Conservation (phyloP, 2,888 invertebrate species). For the Ormyrus nitidulus region DNA sequence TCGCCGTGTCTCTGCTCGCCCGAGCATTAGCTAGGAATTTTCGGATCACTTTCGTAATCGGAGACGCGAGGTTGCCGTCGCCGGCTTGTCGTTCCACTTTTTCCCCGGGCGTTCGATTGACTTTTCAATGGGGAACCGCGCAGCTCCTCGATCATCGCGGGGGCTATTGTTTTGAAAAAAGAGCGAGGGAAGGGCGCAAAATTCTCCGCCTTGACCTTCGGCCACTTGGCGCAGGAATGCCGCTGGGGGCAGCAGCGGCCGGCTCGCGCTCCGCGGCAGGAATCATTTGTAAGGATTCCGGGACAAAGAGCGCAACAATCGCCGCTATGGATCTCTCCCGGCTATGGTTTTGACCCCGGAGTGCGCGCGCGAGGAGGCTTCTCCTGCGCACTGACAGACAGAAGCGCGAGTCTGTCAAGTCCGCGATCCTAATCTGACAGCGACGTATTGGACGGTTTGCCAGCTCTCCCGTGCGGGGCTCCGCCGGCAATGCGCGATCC, state of each 20-base stretch:
- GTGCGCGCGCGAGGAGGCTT: slow-evolving; percentile 37
- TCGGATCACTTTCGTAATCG: slow-evolving; percentile 21
- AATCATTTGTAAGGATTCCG: slow-evolving; percentile 73
- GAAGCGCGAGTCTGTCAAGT: slow-evolving; percentile 75
- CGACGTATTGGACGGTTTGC: slow-evolving; percentile 69
- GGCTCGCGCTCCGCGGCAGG: slow-evolving; percentile 56
- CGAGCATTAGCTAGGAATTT: slow-evolving; percentile 21
- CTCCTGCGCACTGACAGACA: slow-evolving; percentile 67
- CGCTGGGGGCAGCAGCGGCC: slow-evolving; percentile 52
- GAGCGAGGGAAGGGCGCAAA: background rate
- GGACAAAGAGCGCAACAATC: slow-evolving; percentile 68
- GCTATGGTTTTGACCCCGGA: slow-evolving; percentile 60
- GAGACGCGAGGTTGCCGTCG: background rate
- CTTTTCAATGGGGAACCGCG: background rate
- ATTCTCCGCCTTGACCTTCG: slow-evolving; percentile 55
- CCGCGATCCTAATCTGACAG: slow-evolving; percentile 74
- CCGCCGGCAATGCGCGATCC: background rate
- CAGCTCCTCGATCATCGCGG: too few relatives aligned
- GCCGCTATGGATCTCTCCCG: slow-evolving; percentile 66
- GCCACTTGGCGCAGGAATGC: slow-evolving; percentile 61
- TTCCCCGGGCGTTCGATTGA: background rate
- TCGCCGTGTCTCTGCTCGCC: background rate
- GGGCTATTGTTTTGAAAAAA: background rate
- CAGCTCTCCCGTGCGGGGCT: slow-evolving; percentile 44
- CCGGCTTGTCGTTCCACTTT: background rate